Evolutionary conservation across 1,140 invertebrate genomes (phyloP).

Genomic region (Ceratina calcarata): DNA sequence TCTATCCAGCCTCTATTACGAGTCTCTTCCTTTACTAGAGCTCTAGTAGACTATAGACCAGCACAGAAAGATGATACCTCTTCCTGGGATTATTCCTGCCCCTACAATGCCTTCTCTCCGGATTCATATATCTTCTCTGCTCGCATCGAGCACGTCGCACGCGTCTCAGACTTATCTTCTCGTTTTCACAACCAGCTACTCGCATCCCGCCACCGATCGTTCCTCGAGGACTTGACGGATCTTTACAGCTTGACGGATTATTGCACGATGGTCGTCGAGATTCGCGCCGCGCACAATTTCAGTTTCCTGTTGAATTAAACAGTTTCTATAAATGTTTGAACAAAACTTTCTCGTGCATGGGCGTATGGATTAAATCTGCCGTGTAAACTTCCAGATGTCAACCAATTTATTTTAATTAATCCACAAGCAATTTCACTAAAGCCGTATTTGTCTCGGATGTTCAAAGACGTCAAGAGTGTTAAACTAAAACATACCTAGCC

Average conservation of each 20-base stretch:
- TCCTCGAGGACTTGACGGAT: constrained; percentile 6
- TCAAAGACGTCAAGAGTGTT: too few relatives aligned
- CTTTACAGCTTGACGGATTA: not conserved
- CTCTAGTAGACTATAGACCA: constrained; percentile 51
- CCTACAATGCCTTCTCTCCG: not conserved
- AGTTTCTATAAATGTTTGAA: not conserved
- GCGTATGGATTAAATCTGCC: too few relatives aligned
- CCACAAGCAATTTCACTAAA: too few relatives aligned
- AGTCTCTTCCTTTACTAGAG: constrained; percentile 2
- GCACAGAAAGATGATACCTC: constrained; percentile 35
- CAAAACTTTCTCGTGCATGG: too few relatives aligned
- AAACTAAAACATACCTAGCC: too few relatives aligned
- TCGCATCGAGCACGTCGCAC: not conserved
- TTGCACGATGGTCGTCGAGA: not conserved
- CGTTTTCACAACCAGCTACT: not conserved
- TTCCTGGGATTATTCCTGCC: constrained; percentile 20
- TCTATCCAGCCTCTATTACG: constrained; percentile 7
- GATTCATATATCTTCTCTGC: constrained; percentile 3
- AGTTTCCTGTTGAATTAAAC: too few relatives aligned
- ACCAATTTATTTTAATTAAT: too few relatives aligned
- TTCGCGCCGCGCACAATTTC: too few relatives aligned
- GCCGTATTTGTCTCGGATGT: too few relatives aligned
- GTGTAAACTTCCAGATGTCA: too few relatives aligned
- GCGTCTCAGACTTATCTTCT: constrained; percentile 12
- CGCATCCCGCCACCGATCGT: not conserved